A percentile compares a stretch with the other conserved stretches of the same genome.
These are phyloP conservation scores for Drosophila oshimai DNA, from an alignment of 1,140 invertebrate genomes.

Conservation along the genomic window DNA sequence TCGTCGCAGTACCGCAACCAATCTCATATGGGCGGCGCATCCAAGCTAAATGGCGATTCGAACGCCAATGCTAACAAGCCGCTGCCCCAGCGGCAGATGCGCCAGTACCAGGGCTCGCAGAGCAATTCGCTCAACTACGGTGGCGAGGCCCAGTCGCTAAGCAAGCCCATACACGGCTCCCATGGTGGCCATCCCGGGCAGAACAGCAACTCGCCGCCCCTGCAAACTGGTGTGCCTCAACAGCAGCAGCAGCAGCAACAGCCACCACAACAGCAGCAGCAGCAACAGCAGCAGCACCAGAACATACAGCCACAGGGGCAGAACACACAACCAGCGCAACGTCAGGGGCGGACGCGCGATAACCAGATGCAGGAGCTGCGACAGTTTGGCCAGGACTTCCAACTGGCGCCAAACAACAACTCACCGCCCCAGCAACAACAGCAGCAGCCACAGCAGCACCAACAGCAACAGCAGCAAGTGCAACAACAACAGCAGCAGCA, in stretches of 20 bases:
- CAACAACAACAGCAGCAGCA: slow-evolving; percentile 60
- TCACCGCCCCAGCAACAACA: slow-evolving; percentile 60
- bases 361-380: slow-evolving; percentile 75
- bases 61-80: slow-evolving; percentile 60
- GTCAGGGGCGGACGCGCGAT: slow-evolving; percentile 71
- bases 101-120: slow-evolving; percentile 72
- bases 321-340: slow-evolving; percentile 63
- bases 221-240: slow-evolving; percentile 50
- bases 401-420: slow-evolving; percentile 52
- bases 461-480: slow-evolving; percentile 27
- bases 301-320: slow-evolving; percentile 34
- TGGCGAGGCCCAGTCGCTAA: slow-evolving; percentile 52
- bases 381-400: slow-evolving; percentile 78
- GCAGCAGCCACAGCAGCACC: slow-evolving; percentile 44
- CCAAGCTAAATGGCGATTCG: slow-evolving; percentile 77
- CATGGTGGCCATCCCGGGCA: slow-evolving; percentile 49
- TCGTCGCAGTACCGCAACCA: slow-evolving; percentile 57
- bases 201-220: slow-evolving; percentile 71
- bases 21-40: slow-evolving; percentile 59
- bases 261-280: slow-evolving; percentile 29
- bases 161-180: slow-evolving; percentile 66
- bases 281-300: slow-evolving; percentile 37
- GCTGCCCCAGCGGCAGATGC: slow-evolving; percentile 65
- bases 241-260: slow-evolving; percentile 41
- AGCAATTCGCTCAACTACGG: slow-evolving; percentile 72